These are phyloP conservation scores for Halisarca cf. caerulea DNA, from an alignment of 37 sponge, comb jelly and placozoan species.

Conservation along the genomic window DNA sequence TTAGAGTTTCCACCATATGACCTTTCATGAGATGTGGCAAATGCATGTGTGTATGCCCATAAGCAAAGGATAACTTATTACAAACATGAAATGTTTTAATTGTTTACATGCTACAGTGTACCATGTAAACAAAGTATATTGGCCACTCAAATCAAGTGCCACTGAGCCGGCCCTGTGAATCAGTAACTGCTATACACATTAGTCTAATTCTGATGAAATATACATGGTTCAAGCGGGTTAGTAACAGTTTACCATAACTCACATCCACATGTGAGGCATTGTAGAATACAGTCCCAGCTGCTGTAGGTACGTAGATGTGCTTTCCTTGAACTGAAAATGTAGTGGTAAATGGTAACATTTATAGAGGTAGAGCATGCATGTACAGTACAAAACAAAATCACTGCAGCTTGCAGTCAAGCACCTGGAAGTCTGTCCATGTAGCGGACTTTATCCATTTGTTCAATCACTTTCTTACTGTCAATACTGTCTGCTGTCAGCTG, in stretches of 20 bases:
- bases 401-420: not conserved
- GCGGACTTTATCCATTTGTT: not conserved
- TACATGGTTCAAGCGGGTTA: no score
- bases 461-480: slow-evolving; percentile 10
- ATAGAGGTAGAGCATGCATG: not conserved
- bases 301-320: not conserved
- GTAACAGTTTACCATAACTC: no score
- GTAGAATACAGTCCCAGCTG: not conserved
- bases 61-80: no score
- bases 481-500: slow-evolving; percentile 1
- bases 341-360: not conserved
- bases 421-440: slow-evolving; percentile 23
- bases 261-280: slow-evolving; percentile 25
- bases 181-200: no score
- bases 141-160: no score
- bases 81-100: no score
- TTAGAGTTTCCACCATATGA: no score
- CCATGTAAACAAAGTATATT: no score
- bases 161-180: no score
- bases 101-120: no score
- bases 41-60: no score
- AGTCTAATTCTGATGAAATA: not conserved
- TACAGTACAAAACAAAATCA: not conserved
- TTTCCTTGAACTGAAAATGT: not conserved
- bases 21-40: no score